Conservation (phyloP, 2,113 vertebrate genomes). For the Callionymus lyra region DNA sequence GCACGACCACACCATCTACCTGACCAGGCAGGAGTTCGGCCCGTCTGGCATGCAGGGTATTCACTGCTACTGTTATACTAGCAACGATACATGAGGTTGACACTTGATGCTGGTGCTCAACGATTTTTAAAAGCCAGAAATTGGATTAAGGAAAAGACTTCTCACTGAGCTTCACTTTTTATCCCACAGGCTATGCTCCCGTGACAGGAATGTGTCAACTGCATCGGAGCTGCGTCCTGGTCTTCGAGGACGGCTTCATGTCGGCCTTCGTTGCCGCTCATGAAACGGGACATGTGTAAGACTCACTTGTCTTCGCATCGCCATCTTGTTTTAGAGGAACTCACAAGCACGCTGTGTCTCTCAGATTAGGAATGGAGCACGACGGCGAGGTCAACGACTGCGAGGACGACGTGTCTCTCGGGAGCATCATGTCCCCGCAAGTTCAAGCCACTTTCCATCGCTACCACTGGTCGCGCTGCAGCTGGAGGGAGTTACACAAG, state of each 20-base stretch:
- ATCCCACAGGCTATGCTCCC: slow-evolving; percentile 83
- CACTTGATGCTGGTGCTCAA: neutral
- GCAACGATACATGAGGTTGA: neutral
- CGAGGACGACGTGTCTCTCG: slow-evolving; percentile 82
- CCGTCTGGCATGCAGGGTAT: slow-evolving; percentile 85
- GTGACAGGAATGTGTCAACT: slow-evolving; percentile 93
- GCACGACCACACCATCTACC: slow-evolving; percentile 92
- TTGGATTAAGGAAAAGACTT: no score
- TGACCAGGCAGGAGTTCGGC: slow-evolving; percentile 91
- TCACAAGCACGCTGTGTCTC: neutral
- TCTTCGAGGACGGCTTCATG: slow-evolving; percentile 89
- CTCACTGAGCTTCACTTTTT: slow-evolving; percentile 2
- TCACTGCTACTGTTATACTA: neutral
- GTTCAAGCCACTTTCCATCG: slow-evolving; percentile 91
- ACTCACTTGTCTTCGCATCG: no score
- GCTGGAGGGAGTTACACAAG: slow-evolving; percentile 85
- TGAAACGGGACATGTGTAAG: slow-evolving; percentile 93
- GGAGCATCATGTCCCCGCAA: slow-evolving; percentile 95
- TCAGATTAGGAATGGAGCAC: slow-evolving; percentile 92
- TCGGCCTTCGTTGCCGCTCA: slow-evolving; percentile 91
- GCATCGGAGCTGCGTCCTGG: slow-evolving; percentile 87
- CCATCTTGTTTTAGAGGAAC: neutral
- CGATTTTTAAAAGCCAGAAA: neutral
- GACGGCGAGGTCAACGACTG: slow-evolving; percentile 91
- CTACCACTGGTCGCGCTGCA: slow-evolving; percentile 95